phyloP scores from a whole-genome alignment of 2,797 vertebrate genomes.

The Okamejei kenojei region DNA sequence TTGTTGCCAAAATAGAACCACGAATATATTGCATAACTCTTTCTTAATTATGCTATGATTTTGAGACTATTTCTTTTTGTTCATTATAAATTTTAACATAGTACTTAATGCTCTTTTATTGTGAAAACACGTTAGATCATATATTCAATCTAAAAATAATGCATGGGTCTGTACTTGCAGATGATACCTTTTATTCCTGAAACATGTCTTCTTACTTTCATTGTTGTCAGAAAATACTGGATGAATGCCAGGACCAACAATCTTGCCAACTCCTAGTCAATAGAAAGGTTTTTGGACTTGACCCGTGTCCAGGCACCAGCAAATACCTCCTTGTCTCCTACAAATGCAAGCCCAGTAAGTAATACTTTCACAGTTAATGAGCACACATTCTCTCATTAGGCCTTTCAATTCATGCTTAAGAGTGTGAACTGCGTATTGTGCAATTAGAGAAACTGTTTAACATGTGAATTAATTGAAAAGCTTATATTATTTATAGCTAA shows the following conservation, averaged over 20 bases:
- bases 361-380: constrained; percentile 38
- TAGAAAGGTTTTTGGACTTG: constrained; percentile 84
- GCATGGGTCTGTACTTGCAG: constrained; percentile 42
- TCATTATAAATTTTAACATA: constrained; percentile 39
- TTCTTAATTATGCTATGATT: background rate
- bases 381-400: background rate
- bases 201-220: constrained; percentile 55
- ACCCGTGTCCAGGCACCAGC: constrained; percentile 82
- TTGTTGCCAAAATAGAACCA: constrained; percentile 8
- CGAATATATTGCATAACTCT: background rate
- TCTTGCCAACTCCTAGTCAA: constrained; percentile 83
- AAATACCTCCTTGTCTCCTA: constrained; percentile 92
- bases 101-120: constrained; percentile 40
- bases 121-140: constrained; percentile 42
- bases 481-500: background rate
- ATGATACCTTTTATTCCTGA: constrained; percentile 50
- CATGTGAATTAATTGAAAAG: background rate
- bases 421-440: background rate
- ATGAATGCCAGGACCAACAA: constrained; percentile 89
- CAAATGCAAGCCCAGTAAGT: constrained; percentile 97
- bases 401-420: background rate
- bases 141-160: constrained; percentile 42
- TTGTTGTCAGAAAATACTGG: constrained; percentile 76
- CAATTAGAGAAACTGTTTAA: background rate
- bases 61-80: background rate